A percentile compares a stretch with the other conserved stretches of the same genome.
Evolutionary conservation across 2,888 invertebrate genomes (phyloP).

Genomic region (Stenotaenia linearis): DNA sequence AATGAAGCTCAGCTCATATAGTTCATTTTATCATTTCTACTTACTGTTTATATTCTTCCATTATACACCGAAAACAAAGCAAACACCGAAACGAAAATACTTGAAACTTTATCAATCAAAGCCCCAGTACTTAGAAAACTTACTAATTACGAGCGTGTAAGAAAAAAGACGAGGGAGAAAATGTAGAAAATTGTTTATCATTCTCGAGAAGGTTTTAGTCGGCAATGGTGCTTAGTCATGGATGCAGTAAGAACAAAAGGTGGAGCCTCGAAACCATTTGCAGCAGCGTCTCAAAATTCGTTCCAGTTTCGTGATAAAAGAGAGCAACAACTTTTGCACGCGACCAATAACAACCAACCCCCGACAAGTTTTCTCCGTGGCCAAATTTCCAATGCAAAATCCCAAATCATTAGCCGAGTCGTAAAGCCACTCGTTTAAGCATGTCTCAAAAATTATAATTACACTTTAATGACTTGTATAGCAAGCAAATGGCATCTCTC

Average conservation of each 20-base stretch:
- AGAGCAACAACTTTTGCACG: neutral
- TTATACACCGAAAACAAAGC: too few relatives aligned
- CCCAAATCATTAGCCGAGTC: neutral
- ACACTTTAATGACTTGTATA: neutral
- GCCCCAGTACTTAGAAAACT: too few relatives aligned
- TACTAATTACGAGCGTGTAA: too few relatives aligned
- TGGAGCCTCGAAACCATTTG: neutral
- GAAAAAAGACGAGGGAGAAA: neutral
- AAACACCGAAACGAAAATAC: too few relatives aligned
- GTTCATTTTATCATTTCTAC: too few relatives aligned
- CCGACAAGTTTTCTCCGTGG: neutral
- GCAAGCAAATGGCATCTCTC: neutral
- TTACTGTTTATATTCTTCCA: too few relatives aligned
- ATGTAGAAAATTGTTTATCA: neutral
- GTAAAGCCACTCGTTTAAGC: neutral
- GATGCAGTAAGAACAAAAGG: neutral
- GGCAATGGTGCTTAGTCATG: neutral
- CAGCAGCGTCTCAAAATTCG: neutral
- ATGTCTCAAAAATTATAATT: neutral
- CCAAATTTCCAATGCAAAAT: neutral
- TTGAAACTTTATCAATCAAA: too few relatives aligned
- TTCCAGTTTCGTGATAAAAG: neutral
- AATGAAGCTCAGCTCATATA: too few relatives aligned
- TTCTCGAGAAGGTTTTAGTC: neutral
- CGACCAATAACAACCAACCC: neutral